These are phyloP conservation scores for Seriola aureovittata DNA, from an alignment of 2,113 vertebrate species.

Conservation along the genomic window DNA sequence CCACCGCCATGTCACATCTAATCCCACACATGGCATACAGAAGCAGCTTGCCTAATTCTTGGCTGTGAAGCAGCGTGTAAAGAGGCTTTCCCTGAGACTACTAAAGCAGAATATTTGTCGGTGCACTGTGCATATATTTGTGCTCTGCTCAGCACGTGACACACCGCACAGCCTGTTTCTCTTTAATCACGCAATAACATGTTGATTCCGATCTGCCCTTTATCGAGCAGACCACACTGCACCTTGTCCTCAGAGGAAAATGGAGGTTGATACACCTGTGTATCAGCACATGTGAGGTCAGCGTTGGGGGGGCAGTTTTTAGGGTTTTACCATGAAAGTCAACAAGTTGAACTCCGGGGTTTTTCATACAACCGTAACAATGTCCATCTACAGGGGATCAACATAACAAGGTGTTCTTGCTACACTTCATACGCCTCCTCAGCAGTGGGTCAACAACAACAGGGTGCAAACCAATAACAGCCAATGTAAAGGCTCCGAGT, in stretches of 20 bases:
- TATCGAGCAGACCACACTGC: background rate
- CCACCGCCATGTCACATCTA: slow-evolving; percentile 44
- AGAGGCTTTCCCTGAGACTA: slow-evolving; percentile 28
- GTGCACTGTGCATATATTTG: slow-evolving; percentile 35
- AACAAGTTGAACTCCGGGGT: background rate
- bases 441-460: background rate
- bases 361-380: background rate
- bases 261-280: background rate
- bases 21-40: slow-evolving; percentile 31
- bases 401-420: background rate
- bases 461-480: background rate
- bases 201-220: slow-evolving; percentile 8
- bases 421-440: background rate
- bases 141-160: slow-evolving; percentile 31
- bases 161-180: slow-evolving; percentile 49
- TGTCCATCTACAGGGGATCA: background rate
- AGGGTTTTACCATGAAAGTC: background rate
- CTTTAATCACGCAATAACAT: slow-evolving; percentile 35
- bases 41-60: slow-evolving; percentile 2
- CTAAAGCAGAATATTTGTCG: slow-evolving; percentile 27
- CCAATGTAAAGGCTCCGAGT: background rate
- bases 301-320: background rate
- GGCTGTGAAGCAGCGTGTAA: slow-evolving; percentile 23
- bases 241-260: background rate
- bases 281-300: background rate